Evolutionary conservation across 2,113 vertebrate genomes (phyloP), one percentile per base, ranked within the genome.

Genomic region (Oreotrochilus melanogaster): DNA sequence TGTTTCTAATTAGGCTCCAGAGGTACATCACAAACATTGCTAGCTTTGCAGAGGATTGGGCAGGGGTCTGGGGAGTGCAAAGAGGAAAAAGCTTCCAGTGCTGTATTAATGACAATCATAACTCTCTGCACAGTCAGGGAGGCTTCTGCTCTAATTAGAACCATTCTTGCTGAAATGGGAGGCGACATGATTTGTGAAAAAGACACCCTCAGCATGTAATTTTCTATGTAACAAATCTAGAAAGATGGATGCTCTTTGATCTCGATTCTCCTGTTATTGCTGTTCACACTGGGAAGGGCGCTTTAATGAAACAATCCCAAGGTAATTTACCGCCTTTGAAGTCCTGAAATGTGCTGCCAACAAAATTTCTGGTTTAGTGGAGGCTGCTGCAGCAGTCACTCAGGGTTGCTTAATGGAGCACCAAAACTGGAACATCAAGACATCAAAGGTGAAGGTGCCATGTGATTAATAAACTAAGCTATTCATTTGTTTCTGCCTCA

Each of bases 361-460:
- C 97, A 97, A 97, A 98, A 95, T 97, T 95, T 96, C 96, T 96
- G 96, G 97, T 94, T 97, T 91, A 97, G 97, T 95, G 96, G 94
- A 97, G 96, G 97, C 96, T 95, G 97, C 97, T 95, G 97, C 95
- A 96, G 95, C 96, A 96, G 97, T 97, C 95, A 94, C 65, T 97
- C 84, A 78, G 93, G 93, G 67, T 88, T 96, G 97, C 96, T 96
- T 97, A 98, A 95, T 96, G 37, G 84, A 97, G 93, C 95, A 95
- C 97, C 97, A 98, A 96, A 97, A 98, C 98, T 96, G 97, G 98
- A 98, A 97, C 97, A 95, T 96, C 97, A 96, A 98, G 97, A 98
- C 98, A 98, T 98, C 98, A 98, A 98, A 98, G 97, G 93, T 89
- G 94, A 97, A 97, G 96, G 97, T 98, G 97, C 98, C 97, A 61